These are phyloP conservation scores for Hemichromis elongatus DNA, from an alignment of 2,113 vertebrate genomes.

Conservation along the genomic window DNA sequence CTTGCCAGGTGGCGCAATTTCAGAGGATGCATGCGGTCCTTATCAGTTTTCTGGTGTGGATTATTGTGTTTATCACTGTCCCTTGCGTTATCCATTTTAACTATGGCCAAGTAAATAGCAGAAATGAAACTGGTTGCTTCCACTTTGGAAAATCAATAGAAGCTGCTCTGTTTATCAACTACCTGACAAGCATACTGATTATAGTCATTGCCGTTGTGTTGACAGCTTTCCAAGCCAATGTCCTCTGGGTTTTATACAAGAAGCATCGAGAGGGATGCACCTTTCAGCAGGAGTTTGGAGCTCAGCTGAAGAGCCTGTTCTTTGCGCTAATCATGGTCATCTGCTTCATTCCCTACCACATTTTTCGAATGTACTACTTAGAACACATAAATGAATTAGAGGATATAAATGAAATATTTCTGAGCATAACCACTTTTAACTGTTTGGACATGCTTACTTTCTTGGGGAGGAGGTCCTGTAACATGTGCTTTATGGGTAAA, in stretches of 20 bases:
- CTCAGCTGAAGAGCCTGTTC: constrained; percentile 82
- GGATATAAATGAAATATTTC: constrained; percentile 78
- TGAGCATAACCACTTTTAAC: constrained; percentile 84
- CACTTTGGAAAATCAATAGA: constrained; percentile 67
- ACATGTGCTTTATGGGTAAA: neutral
- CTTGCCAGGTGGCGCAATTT: constrained; percentile 73
- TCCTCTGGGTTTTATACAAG: constrained; percentile 61
- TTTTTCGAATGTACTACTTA: constrained; percentile 80
- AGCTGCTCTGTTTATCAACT: constrained; percentile 64
- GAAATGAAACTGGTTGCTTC: constrained; percentile 67
- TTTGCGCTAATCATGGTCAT: constrained; percentile 82
- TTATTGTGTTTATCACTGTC: constrained; percentile 60
- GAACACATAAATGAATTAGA: accelerated
- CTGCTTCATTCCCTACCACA: constrained; percentile 85
- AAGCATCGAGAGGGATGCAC: constrained; percentile 59
- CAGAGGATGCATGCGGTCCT: constrained; percentile 74
- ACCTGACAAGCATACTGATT: constrained; percentile 56
- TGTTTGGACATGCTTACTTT: constrained; percentile 82
- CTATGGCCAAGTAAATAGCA: constrained; percentile 61
- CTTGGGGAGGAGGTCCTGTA: constrained; percentile 33
- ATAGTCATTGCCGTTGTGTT: constrained; percentile 57
- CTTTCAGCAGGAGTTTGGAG: constrained; percentile 84
- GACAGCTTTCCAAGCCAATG: constrained; percentile 71
- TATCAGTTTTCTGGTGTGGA: constrained; percentile 74
- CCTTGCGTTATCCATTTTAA: constrained; percentile 43